These are phyloP conservation scores for Festucalex cinctus DNA, from an alignment of 2,113 vertebrate species.

Conservation along the genomic window DNA sequence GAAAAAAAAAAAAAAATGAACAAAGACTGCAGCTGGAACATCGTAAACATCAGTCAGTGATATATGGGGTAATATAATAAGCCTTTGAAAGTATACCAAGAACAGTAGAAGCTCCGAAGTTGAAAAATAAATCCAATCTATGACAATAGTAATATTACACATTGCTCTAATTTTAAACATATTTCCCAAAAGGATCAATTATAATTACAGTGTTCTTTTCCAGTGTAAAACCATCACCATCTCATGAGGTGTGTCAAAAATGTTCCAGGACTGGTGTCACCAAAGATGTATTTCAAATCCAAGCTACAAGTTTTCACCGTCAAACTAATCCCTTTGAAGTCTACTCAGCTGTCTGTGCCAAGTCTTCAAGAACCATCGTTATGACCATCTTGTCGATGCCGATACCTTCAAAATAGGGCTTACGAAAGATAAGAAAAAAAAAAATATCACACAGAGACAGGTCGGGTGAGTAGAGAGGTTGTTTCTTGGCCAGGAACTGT, in stretches of 20 bases:
- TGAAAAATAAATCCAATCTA: not conserved
- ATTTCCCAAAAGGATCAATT: not conserved
- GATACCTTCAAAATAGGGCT: too few relatives aligned
- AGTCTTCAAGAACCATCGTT: too few relatives aligned
- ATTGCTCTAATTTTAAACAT: not conserved
- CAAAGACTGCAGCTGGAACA: conserved; percentile 24
- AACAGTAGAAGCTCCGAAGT: not conserved
- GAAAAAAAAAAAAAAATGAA: conserved; percentile 17
- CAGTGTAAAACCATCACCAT: not conserved
- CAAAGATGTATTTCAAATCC: too few relatives aligned
- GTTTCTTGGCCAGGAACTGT: too few relatives aligned
- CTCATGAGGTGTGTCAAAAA: not conserved
- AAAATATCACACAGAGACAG: too few relatives aligned
- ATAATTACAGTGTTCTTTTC: not conserved
- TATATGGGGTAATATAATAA: not conserved
- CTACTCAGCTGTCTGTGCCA: too few relatives aligned
- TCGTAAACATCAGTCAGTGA: conserved; percentile 15
- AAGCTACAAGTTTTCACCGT: too few relatives aligned
- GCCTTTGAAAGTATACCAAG: not conserved
- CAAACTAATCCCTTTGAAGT: too few relatives aligned
- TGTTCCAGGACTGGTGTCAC: not conserved
- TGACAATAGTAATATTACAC: not conserved
- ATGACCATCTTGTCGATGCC: too few relatives aligned
- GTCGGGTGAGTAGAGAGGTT: too few relatives aligned
- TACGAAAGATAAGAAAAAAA: too few relatives aligned